Percentiles rank a stretch among this genome's conserved stretches.
phyloP scores from a whole-genome alignment of 2,113 vertebrate species.

The Numenius arquata region DNA sequence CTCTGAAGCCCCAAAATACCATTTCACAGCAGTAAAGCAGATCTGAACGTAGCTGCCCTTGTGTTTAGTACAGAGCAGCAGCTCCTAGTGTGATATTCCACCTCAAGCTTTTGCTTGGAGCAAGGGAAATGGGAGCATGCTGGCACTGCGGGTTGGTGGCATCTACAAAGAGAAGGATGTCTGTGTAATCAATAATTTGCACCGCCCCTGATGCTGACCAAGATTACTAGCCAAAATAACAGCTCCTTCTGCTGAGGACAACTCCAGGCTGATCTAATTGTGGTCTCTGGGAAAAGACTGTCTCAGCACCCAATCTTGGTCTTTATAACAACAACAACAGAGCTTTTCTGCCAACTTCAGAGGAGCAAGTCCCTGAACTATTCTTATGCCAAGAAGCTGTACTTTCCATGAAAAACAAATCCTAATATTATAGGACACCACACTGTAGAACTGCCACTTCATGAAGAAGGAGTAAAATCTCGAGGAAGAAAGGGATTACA shows the following conservation, averaged over 20 bases:
- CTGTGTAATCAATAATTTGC: background rate
- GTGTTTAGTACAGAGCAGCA: background rate
- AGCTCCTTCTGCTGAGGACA: background rate
- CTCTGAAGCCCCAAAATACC: background rate
- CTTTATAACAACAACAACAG: background rate
- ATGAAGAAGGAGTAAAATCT: background rate
- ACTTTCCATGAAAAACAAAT: slow-evolving; percentile 38
- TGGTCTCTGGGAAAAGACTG: slow-evolving; percentile 37
- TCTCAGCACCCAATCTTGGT: slow-evolving; percentile 1
- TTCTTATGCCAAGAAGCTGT: background rate
- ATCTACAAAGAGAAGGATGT: background rate
- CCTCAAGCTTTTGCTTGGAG: background rate
- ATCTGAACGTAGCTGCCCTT: background rate
- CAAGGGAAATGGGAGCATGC: background rate
- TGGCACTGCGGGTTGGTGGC: background rate
- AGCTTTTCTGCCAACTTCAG: slow-evolving; percentile 19
- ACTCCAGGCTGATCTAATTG: slow-evolving; percentile 10
- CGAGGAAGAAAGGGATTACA: background rate
- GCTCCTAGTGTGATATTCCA: background rate
- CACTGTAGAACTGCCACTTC: background rate
- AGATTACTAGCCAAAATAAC: background rate
- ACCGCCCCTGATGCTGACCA: background rate
- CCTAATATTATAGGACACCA: background rate
- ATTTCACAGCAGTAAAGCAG: background rate
- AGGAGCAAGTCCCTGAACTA: background rate